These are phyloP conservation scores for Caerostris darwini DNA, from an alignment of 1,140 invertebrate species.

Conservation along the genomic window DNA sequence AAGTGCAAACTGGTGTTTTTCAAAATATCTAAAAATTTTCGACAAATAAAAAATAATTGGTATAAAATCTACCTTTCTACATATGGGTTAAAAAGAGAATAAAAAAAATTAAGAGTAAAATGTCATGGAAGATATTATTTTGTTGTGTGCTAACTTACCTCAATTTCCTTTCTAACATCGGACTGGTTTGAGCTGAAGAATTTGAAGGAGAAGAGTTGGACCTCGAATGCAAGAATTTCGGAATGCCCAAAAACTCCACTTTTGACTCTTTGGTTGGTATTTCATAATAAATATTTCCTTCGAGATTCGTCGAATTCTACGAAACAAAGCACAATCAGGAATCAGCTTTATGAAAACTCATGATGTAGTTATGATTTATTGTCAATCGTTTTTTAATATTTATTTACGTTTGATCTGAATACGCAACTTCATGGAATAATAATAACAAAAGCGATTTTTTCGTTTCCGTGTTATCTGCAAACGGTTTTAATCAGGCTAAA, in stretches of 20 bases:
- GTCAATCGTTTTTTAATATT: no score
- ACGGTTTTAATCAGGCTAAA: constrained; percentile 13
- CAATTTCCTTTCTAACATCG: constrained; percentile 40
- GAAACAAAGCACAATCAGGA: neutral
- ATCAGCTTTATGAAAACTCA: no score
- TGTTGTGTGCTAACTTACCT: neutral
- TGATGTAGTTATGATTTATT: no score
- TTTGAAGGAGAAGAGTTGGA: constrained; percentile 23
- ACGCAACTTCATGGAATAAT: no score
- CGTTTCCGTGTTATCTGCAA: neutral
- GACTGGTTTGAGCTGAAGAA: neutral
- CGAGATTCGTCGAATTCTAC: constrained; percentile 12
- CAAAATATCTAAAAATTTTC: no score
- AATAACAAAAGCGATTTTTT: neutral
- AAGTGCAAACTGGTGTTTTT: no score
- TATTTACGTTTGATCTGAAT: no score
- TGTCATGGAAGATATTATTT: no score
- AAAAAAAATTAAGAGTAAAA: no score
- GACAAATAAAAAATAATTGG: no score
- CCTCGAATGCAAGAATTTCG: constrained; percentile 12
- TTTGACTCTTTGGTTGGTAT: neutral
- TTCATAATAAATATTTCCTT: constrained; percentile 11
- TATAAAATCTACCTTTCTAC: no score
- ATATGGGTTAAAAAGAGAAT: neutral
- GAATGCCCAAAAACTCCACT: constrained; percentile 37